phyloP scores from a whole-genome alignment of 1,140 invertebrate species.

The Mycetomoellerius zeteki region DNA sequence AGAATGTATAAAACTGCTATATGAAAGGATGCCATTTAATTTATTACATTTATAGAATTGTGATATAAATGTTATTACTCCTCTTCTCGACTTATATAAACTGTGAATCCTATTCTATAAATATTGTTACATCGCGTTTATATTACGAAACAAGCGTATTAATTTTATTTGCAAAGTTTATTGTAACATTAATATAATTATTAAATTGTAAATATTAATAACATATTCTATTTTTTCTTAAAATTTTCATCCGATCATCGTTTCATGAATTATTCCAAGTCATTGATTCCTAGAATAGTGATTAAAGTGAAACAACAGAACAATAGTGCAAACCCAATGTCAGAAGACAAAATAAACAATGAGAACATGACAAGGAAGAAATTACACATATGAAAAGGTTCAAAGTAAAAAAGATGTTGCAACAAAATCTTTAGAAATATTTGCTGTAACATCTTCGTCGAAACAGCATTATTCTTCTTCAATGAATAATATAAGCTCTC shows the following conservation, averaged over 20 bases:
- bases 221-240: background rate
- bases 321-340: background rate
- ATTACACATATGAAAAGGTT: background rate
- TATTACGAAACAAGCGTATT: background rate
- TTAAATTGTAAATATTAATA: background rate
- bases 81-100: no score
- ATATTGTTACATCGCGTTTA: background rate
- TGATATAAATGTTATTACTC: background rate
- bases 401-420: background rate
- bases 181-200: slow-evolving; percentile 5
- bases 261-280: background rate
- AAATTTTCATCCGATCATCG: background rate
- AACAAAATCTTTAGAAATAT: background rate
- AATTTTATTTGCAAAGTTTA: background rate
- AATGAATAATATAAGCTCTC: background rate
- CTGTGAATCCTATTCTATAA: no score
- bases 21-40: background rate
- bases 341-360: background rate
- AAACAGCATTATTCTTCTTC: slow-evolving; percentile 1
- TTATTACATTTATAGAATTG: background rate
- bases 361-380: background rate
- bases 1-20: background rate
- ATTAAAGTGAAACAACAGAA: background rate
- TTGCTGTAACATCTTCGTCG: background rate
- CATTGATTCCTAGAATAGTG: background rate